Base-by-base conservation (phyloP, 2,113 vertebrate genomes). In the Eretmochelys imbricata region DNA sequence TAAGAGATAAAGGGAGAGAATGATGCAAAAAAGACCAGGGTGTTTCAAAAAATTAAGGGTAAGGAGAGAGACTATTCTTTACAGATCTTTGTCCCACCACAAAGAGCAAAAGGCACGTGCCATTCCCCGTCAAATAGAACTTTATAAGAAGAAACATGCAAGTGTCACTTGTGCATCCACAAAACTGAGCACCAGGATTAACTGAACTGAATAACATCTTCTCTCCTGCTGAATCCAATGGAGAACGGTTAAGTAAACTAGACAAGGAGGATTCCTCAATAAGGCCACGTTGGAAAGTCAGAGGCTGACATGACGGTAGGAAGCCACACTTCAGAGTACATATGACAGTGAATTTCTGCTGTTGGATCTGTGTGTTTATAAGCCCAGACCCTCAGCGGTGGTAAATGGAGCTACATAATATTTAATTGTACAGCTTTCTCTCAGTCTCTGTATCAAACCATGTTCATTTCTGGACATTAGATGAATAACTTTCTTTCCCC, bases 1-100 rank as follows among this genome's bases (percentile, higher is more conserved):
- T 48, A 27, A 82, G 57, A 97, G 96, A 87, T 93, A 95, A 49
- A 80, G 65, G 54, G 95, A n/a, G 95, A n/a, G 90, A 95, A 97
- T 92, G 89, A 3, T 59, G 62, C 49, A 69, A 86, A 89, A 87
- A 55, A 48, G 75, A 83, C n/a, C 2, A 1, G 1, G 42, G 69
- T 27, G 19, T 25, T 89, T 69, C 82, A 35, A 54, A 69, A 19
- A 69, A 57, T 62, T 1, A 0, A 13, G 84, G n/a, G 31, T 35
- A 65, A 38, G 4, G 16, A 85, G 49, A 50, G 57, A 35, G 35
- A 51, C 14, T 1, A n/a, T 1, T 72, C 35, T 72, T 22, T 72
- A 72, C 65, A 72, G 65, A 57, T 27, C 80, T 46, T 80, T 4
- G 4, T 19, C 72, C 78, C 4, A 57, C 72, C 0, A 2, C 49